A percentile compares a stretch with the other conserved stretches of the same genome.
These are phyloP conservation scores for Notolabrus celidotus DNA, from an alignment of 2,797 vertebrate genomes.

Conservation along the genomic window DNA sequence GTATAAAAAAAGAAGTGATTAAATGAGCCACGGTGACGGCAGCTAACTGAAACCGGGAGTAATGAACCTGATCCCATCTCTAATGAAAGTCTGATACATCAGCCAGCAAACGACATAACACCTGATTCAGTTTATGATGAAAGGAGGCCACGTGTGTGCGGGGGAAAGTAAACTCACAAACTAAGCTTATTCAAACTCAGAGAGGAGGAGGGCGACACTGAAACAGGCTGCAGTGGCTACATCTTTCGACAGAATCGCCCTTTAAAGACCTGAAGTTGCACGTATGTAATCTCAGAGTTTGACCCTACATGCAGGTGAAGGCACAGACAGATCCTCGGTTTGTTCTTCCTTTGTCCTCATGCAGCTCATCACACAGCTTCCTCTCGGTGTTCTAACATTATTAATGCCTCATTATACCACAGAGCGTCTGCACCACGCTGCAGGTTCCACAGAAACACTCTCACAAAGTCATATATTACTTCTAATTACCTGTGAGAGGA, in stretches of 20 bases:
- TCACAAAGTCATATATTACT: background rate
- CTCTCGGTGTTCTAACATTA: background rate
- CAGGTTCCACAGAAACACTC: background rate
- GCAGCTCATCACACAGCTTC: background rate
- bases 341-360: background rate
- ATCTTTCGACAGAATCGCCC: too few species aligned
- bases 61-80: constrained; percentile 36
- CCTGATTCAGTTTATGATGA: background rate
- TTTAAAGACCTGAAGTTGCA: too few species aligned
- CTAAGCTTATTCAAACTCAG: too few species aligned
- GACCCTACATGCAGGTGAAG: too few species aligned
- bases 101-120: background rate
- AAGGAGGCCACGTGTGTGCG: background rate
- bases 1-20: constrained; percentile 23
- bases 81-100: constrained; percentile 34
- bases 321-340: too few species aligned
- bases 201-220: too few species aligned
- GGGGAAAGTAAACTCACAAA: background rate
- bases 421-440: background rate
- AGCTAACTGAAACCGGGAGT: constrained; percentile 29
- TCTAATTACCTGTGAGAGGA: constrained; percentile 27
- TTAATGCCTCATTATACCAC: background rate
- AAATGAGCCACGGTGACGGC: constrained; percentile 23
- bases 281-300: too few species aligned
- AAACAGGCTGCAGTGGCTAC: too few species aligned